Evolutionary conservation across 1,140 invertebrate species (phyloP), one percentile per base, ranked within the genome.

Genomic region (Calliphora vicina): DNA sequence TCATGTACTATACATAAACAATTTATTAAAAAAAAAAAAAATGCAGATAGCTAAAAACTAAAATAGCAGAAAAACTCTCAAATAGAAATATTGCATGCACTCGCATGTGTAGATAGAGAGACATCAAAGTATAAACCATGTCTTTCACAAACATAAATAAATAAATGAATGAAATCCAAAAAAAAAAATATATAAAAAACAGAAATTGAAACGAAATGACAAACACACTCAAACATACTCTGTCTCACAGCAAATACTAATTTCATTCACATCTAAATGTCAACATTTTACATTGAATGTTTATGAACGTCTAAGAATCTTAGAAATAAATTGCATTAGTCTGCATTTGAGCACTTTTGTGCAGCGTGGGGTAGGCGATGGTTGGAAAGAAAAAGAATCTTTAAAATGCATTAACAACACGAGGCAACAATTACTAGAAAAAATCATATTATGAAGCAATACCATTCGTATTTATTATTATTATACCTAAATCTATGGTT

Each of bases 301-400:
- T 43, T 43, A 78, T 20, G 27, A 26, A 43, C 35, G 23, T 78
- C 35, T 78, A 78, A 78, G 35, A 43, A 78, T 78, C 35, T 45
- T 45, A 45, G 35, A 42, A 78, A 78, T 78, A 78, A 78, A 78
- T 78, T 78, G 74, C 35, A 78, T 43, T 78, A 78, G 74, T 78
- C 74, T 78, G 74, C 35, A 78, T 45, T 67, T 67, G 61, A 67
- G 1, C 10, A 67, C 23, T 23, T 67, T 10, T 67, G 2, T 67
- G 61, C n/a, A n/a, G n/a, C n/a, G n/a, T n/a, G n/a, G n/a, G n/a
- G n/a, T n/a, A n/a, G n/a, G n/a, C 45, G 13, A 57, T 5, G 45
- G 45, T 57, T 57, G 45, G 13, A 57, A 57, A 57, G 50, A 57
- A 57, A 57, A 5, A 57, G n/a, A 57, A 15, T 57, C 15, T 57